A percentile compares a stretch with the other conserved stretches of the same genome.
phyloP scores from a whole-genome alignment of 2,888 invertebrate genomes.

The Heliconius charithonia region DNA sequence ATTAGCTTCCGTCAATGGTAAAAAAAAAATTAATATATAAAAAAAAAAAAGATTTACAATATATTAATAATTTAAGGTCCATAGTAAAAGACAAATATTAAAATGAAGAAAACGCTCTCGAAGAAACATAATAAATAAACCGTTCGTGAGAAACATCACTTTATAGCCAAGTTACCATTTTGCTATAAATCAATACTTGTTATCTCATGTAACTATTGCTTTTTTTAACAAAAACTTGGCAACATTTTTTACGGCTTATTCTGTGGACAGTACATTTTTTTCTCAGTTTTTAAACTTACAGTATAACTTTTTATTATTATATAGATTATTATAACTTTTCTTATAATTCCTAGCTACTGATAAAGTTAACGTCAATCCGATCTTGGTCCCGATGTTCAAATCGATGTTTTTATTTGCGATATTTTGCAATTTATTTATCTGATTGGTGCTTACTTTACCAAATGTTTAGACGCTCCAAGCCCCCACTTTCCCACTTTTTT shows the following conservation, averaged over 20 bases:
- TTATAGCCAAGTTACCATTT: conserved; percentile 25
- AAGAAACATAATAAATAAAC: conserved; percentile 13
- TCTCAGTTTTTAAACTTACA: background rate
- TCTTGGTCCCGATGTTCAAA: background rate
- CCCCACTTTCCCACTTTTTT: too few relatives aligned
- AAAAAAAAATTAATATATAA: background rate
- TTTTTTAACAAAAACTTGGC: conserved; percentile 17
- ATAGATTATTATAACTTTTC: too few relatives aligned
- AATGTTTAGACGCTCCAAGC: too few relatives aligned
- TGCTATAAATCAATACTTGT: conserved; percentile 32
- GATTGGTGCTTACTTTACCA: too few relatives aligned
- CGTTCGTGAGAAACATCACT: conserved; percentile 36
- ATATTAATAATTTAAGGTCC: conserved; percentile 10
- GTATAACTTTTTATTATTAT: background rate
- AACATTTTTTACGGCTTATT: background rate
- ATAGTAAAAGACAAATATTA: conserved; percentile 8
- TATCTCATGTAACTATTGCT: background rate
- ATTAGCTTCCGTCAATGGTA: background rate
- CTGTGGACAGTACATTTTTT: background rate
- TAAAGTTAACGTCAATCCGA: background rate
- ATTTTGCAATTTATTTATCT: background rate
- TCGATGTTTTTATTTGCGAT: background rate
- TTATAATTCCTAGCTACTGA: background rate
- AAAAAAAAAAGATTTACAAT: background rate
- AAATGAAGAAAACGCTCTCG: conserved; percentile 8